Evolutionary conservation across 2,888 invertebrate species (phyloP).

Genomic region (Frankliniella fusca): DNA sequence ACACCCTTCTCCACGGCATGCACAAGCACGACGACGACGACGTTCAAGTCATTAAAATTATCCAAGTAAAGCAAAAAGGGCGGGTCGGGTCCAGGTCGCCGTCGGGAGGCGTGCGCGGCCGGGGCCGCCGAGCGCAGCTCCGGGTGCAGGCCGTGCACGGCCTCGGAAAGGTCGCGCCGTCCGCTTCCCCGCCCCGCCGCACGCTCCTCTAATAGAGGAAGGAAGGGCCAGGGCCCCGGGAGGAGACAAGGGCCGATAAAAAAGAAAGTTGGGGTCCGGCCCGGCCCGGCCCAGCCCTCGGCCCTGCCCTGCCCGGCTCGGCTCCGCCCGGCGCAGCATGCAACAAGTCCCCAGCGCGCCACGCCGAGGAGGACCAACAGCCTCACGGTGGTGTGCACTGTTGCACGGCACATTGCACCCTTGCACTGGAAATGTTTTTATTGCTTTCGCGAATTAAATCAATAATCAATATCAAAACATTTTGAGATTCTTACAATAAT

Average conservation of each 20-base stretch:
- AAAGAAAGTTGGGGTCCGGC: not conserved
- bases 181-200: not conserved
- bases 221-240: too few relatives aligned
- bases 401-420: too few relatives aligned
- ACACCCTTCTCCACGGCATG: not conserved
- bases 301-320: too few relatives aligned
- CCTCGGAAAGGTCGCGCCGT: not conserved
- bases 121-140: not conserved
- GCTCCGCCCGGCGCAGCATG: not conserved
- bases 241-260: not conserved
- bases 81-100: not conserved
- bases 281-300: too few relatives aligned
- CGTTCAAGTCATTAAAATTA: conserved; percentile 21
- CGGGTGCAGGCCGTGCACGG: not conserved
- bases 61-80: conserved; percentile 1
- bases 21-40: not conserved
- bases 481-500: too few relatives aligned
- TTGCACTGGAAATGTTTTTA: too few relatives aligned
- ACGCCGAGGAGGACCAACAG: too few relatives aligned
- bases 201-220: not conserved
- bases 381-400: too few relatives aligned
- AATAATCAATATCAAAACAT: too few relatives aligned
- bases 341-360: too few relatives aligned
- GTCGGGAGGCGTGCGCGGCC: too few relatives aligned
- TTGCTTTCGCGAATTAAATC: too few relatives aligned